Evolutionary conservation across 2,797 vertebrate genomes (phyloP), one percentile per base, ranked within the genome.

Genomic region (Anguilla pacifica): DNA sequence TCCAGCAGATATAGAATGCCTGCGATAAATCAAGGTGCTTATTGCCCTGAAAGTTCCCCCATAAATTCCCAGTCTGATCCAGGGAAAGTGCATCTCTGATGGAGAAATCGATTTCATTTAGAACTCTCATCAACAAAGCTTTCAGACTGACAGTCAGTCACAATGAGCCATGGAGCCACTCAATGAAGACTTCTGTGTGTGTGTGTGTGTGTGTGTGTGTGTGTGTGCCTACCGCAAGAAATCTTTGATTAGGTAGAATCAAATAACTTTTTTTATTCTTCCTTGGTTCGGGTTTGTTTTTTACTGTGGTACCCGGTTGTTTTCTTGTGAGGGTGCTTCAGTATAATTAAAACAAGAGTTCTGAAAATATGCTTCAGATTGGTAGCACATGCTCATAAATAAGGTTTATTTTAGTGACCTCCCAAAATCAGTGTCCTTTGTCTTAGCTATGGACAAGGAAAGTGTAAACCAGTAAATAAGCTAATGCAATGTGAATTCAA

Each of bases 31-130:
- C 89, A 86, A 89, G 90, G 86, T 88, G 87, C 89, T 94, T 89
- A 89, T 74, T 89, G 87, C 87, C 46, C 57, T 87, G 86, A 91
- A 92, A 84, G 90, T 91, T 92, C 87, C n/a, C 46, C 74, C 81
- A 91, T 92, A 92, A 92, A 94, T 91, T 77, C 70, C 91, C 61
- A 59, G 85, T 67, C 77, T 28, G 87, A 93, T 91, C 89, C 88
- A 84, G 86, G 88, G 87, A 91, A 91, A 84, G 88, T 92, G 90
- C 89, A 91, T 92, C 89, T 5, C 28, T 88, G 91, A 94, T 91
- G 88, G 88, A 31, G 0, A 92, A 94, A 93, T 94, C 90, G 90
- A 94, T 95, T 94, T 94, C 82, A 92, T 95, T 94, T 91, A 93
- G 88, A 93, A 88, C 86, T 89, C 88, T 93, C 93, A 92, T 94